A percentile compares a stretch with the other conserved stretches of the same genome.
Conservation (phyloP, 1,140 invertebrate species). For the Pseudobourletiella spinata region DNA sequence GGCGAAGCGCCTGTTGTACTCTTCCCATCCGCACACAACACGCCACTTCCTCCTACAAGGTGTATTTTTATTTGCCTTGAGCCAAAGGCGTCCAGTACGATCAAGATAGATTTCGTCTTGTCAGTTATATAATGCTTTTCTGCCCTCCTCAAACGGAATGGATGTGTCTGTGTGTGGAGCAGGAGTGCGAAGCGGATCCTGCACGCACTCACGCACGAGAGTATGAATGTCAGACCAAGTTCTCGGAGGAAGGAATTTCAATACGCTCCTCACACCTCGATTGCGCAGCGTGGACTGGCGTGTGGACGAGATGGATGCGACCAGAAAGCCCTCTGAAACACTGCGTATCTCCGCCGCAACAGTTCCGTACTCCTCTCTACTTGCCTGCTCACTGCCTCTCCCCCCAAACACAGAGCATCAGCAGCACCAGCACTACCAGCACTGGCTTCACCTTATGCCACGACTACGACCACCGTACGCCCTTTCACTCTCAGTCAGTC, state of each 20-base stretch:
- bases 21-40: too few relatives aligned
- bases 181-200: not conserved
- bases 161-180: too few relatives aligned
- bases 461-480: too few relatives aligned
- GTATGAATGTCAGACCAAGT: too few relatives aligned
- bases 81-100: not conserved
- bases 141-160: not conserved
- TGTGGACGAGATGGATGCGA: not conserved
- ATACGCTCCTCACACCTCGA: not conserved
- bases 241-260: not conserved
- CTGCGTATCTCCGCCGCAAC: too few relatives aligned
- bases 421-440: too few relatives aligned
- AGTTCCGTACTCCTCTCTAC: too few relatives aligned
- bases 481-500: not conserved
- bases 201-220: not conserved
- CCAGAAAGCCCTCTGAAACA: not conserved
- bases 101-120: not conserved
- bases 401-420: too few relatives aligned
- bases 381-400: too few relatives aligned
- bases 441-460: too few relatives aligned
- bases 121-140: not conserved
- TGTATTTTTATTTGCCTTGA: not conserved
- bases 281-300: slow-evolving; percentile 5
- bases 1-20: too few relatives aligned
- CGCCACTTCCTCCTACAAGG: too few relatives aligned